Conservation (phyloP, 1,140 invertebrate genomes). For the Bombus terrestris region DNA sequence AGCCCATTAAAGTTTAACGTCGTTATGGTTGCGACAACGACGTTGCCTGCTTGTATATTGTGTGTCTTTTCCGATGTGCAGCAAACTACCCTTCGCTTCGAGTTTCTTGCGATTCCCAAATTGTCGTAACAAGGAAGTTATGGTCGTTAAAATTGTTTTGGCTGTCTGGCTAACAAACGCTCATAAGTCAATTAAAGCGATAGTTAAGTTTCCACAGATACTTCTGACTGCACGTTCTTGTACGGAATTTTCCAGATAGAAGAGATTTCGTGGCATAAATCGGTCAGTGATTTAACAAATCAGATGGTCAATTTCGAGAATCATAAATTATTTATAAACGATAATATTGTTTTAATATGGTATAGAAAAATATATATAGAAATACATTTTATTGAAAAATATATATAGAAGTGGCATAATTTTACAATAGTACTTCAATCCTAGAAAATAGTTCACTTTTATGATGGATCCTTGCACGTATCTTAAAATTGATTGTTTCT, state of each 20-base stretch:
- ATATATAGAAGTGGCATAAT: no score
- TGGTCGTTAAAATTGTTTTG: constrained; percentile 36
- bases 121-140: constrained; percentile 45
- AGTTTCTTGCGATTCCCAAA: constrained; percentile 21
- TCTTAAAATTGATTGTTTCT: background rate
- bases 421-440: no score
- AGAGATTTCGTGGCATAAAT: background rate
- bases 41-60: background rate
- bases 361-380: no score
- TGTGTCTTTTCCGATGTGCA: background rate
- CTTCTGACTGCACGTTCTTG: background rate
- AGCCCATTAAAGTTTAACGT: constrained; percentile 55
- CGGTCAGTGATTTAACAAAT: background rate
- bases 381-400: no score
- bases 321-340: no score
- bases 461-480: no score
- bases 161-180: background rate
- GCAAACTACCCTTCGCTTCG: background rate
- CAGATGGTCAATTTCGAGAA: no score
- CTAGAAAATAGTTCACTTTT: no score
- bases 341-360: no score
- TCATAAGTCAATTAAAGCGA: constrained; percentile 44
- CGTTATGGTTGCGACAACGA: constrained; percentile 42
- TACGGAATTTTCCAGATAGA: no score
- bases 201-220: constrained; percentile 34